phyloP scores from a whole-genome alignment of 2,113 vertebrate species.

The Daphoenositta chrysoptera region DNA sequence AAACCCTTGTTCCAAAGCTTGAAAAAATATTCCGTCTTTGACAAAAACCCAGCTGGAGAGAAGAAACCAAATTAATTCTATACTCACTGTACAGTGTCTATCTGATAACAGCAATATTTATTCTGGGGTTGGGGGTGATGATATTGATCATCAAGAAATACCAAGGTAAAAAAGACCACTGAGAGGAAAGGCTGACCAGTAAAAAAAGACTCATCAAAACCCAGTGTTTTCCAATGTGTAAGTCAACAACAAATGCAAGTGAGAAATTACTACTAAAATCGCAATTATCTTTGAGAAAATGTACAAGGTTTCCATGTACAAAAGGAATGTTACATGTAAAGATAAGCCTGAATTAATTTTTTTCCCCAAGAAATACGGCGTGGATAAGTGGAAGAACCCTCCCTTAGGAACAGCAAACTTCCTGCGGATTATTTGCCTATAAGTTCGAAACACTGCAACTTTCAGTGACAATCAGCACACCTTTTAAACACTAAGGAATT shows the following conservation, averaged over 20 bases:
- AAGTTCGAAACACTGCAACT: not conserved
- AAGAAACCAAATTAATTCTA: not conserved
- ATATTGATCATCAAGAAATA: not conserved
- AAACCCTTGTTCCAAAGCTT: not conserved
- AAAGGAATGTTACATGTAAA: not conserved
- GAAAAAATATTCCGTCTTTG: not conserved
- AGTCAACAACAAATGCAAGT: not conserved
- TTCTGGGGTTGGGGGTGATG: fast-evolving
- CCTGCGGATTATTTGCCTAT: not conserved
- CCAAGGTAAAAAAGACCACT: not conserved
- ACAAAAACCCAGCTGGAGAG: not conserved
- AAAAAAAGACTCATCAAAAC: not conserved
- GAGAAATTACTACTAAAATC: not conserved
- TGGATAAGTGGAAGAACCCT: not conserved
- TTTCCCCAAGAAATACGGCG: not conserved
- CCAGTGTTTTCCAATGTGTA: not conserved
- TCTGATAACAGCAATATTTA: not conserved
- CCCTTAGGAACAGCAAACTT: not conserved
- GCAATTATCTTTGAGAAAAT: not conserved
- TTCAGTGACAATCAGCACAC: not conserved
- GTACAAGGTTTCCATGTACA: not conserved
- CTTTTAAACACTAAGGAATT: not conserved
- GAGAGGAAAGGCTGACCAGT: not conserved
- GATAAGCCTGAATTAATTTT: not conserved
- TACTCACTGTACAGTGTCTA: not conserved